Evolutionary conservation across 1,140 invertebrate species (phyloP).

Genomic region (Meteorus sp.): DNA sequence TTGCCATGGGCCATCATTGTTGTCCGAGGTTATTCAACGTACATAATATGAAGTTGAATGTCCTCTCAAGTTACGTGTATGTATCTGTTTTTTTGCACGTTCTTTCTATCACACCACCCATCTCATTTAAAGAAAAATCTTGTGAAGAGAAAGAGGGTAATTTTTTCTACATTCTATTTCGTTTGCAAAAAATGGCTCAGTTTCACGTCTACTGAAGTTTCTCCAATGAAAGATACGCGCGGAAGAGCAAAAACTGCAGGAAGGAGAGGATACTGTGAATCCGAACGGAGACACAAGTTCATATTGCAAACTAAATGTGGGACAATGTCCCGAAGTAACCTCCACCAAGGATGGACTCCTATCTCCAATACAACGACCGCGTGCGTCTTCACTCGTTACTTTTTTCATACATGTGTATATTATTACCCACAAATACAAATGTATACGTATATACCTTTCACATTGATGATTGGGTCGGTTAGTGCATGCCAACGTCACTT

Average conservation of each 20-base stretch:
- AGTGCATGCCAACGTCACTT: not conserved
- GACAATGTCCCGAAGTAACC: slow-evolving; percentile 58
- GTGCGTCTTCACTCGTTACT: slow-evolving; percentile 3
- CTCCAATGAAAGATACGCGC: not conserved
- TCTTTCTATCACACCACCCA: not conserved
- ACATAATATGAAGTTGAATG: slow-evolving; percentile 44
- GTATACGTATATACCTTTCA: slow-evolving; percentile 1
- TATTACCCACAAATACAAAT: not conserved
- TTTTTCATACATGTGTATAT: not conserved
- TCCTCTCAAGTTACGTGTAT: slow-evolving; percentile 18
- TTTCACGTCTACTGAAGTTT: no score
- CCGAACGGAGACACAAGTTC: slow-evolving; percentile 55
- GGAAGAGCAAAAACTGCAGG: slow-evolving; percentile 30
- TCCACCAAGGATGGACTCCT: slow-evolving; percentile 57
- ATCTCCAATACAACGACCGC: slow-evolving; percentile 32
- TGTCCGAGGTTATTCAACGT: slow-evolving; percentile 44
- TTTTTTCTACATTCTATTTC: no score
- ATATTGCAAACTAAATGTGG: slow-evolving; percentile 55
- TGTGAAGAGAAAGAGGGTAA: no score
- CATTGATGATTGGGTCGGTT: not conserved
- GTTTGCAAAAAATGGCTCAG: no score
- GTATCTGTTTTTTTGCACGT: not conserved
- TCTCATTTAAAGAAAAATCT: no score
- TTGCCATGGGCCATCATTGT: slow-evolving; percentile 37
- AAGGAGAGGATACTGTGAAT: slow-evolving; percentile 38